These are phyloP conservation scores for Hydrocynus forskahlii DNA, from an alignment of 2,797 vertebrate species.

Conservation along the genomic window DNA sequence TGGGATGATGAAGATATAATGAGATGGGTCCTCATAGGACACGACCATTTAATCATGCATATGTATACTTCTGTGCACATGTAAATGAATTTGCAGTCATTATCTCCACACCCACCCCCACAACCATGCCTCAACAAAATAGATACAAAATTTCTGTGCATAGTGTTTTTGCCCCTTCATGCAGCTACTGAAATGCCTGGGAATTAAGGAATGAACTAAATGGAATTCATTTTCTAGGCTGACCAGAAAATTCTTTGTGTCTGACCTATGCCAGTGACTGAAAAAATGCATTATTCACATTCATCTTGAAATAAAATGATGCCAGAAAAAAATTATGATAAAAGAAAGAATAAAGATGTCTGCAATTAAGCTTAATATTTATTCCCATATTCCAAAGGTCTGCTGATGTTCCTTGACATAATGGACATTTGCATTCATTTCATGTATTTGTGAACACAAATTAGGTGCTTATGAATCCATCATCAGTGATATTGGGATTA, in stretches of 20 bases:
- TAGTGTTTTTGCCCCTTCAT: not conserved
- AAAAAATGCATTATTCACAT: not conserved
- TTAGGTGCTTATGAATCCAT: too few species aligned
- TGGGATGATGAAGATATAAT: constrained; percentile 27
- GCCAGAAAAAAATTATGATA: not conserved
- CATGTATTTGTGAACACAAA: too few species aligned
- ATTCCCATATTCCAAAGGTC: too few species aligned
- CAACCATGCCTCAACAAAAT: too few species aligned
- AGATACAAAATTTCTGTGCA: too few species aligned
- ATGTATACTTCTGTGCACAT: constrained; percentile 25
- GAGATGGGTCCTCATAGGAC: constrained; percentile 12
- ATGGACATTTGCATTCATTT: too few species aligned
- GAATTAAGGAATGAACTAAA: not conserved
- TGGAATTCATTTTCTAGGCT: too few species aligned
- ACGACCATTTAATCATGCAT: constrained; percentile 19
- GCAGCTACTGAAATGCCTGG: not conserved
- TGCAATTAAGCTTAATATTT: too few species aligned
- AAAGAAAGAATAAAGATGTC: not conserved
- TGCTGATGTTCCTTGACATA: too few species aligned
- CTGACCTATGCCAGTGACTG: too few species aligned
- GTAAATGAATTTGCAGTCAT: constrained; percentile 12
- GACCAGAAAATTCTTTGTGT: too few species aligned
- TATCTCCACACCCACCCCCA: not conserved
- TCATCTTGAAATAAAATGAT: not conserved
- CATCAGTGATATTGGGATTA: too few species aligned